A percentile compares a stretch with the other conserved stretches of the same genome.
phyloP scores from a whole-genome alignment of 2,797 vertebrate genomes.

The Syngnathus rostellatus region DNA sequence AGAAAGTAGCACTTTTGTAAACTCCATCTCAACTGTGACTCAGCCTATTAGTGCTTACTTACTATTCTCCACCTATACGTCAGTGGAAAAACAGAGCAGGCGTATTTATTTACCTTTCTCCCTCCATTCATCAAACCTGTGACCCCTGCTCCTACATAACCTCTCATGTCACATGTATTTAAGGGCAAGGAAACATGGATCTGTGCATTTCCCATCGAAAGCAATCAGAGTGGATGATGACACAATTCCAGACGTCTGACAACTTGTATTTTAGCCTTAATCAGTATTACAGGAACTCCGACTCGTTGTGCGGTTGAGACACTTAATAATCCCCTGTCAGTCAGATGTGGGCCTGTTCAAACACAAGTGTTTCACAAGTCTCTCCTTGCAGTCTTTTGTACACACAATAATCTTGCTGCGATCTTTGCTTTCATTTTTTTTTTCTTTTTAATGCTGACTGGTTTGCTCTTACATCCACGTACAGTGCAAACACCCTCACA shows the following conservation, averaged over 20 bases:
- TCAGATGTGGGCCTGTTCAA: slow-evolving; percentile 37
- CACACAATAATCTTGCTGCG: slow-evolving; percentile 16
- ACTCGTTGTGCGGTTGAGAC: slow-evolving; percentile 38
- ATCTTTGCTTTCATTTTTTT: slow-evolving; percentile 5
- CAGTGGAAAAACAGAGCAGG: slow-evolving; percentile 53
- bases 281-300: slow-evolving; percentile 44
- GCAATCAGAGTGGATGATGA: slow-evolving; percentile 33
- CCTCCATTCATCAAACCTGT: slow-evolving; percentile 47
- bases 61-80: slow-evolving; percentile 42
- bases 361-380: slow-evolving; percentile 27
- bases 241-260: slow-evolving; percentile 17
- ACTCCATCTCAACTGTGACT: slow-evolving; percentile 19
- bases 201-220: slow-evolving; percentile 12
- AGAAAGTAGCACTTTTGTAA: background rate
- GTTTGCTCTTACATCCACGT: slow-evolving; percentile 12
- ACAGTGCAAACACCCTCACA: slow-evolving; percentile 16
- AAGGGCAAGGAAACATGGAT: slow-evolving; percentile 17
- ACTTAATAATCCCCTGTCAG: slow-evolving; percentile 49
- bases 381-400: slow-evolving; percentile 8
- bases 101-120: slow-evolving; percentile 56
- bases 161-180: slow-evolving; percentile 36
- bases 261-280: slow-evolving; percentile 37
- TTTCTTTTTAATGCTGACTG: slow-evolving; percentile 15
- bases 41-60: slow-evolving; percentile 22
- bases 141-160: slow-evolving; percentile 48